These are phyloP conservation scores for Lypha dubia DNA, from an alignment of 2,888 invertebrate genomes.

Conservation along the genomic window DNA sequence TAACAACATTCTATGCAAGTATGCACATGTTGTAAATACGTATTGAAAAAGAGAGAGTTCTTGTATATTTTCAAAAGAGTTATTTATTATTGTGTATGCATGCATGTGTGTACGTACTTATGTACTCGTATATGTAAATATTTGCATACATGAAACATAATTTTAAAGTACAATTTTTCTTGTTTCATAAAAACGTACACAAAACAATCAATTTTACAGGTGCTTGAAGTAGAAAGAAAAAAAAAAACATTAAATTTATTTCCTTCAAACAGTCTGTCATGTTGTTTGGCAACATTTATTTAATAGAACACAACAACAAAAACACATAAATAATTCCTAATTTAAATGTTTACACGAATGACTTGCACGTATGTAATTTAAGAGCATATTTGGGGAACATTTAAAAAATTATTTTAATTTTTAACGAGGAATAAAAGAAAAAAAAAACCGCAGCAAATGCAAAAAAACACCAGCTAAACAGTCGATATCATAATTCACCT, in stretches of 20 bases:
- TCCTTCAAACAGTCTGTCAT: slow-evolving; percentile 71
- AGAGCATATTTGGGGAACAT: slow-evolving; percentile 24
- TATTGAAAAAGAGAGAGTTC: no score
- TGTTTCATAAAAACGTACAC: background rate
- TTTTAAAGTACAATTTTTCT: no score
- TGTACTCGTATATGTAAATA: background rate
- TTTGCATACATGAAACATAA: background rate
- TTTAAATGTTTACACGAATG: background rate
- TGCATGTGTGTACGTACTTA: background rate
- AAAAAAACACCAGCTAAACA: slow-evolving; percentile 11
- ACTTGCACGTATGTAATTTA: slow-evolving; percentile 49
- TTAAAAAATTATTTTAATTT: slow-evolving; percentile 48
- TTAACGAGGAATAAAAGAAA: slow-evolving; percentile 19
- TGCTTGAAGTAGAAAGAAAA: background rate
- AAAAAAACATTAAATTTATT: slow-evolving; percentile 80
- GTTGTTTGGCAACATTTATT: slow-evolving; percentile 61
- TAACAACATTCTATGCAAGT: no score
- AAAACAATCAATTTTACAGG: background rate
- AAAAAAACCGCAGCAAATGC: slow-evolving; percentile 34
- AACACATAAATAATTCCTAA: background rate
- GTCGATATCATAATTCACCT: slow-evolving; percentile 54
- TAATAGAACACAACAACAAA: slow-evolving; percentile 55
- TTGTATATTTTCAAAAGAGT: no score
- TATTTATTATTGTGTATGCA: no score
- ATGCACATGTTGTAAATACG: no score